Percentiles rank a stretch among this genome's conserved stretches.
These are phyloP conservation scores for Alcedo quadribrachys DNA, from an alignment of 2,797 vertebrate species.

Conservation along the genomic window DNA sequence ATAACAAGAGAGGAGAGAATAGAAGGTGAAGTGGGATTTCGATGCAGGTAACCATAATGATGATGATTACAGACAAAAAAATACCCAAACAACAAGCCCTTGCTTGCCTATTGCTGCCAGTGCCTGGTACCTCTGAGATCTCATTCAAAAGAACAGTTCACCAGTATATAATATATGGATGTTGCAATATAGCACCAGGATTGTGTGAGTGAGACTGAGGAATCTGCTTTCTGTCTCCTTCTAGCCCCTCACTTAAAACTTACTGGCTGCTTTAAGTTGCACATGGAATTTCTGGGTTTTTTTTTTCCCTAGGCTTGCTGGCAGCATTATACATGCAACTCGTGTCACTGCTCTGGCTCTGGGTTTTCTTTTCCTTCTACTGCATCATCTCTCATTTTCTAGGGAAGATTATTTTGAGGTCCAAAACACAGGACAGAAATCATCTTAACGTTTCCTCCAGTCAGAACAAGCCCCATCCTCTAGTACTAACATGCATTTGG, in stretches of 20 bases:
- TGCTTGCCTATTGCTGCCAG: not conserved
- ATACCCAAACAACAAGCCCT: not conserved
- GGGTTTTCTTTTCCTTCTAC: conserved; percentile 17
- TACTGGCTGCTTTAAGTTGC: not conserved
- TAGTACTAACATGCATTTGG: not conserved
- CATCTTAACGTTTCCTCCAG: not conserved
- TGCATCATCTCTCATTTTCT: not conserved
- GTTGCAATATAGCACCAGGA: not conserved
- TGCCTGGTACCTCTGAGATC: not conserved
- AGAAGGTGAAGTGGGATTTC: not conserved
- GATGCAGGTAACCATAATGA: not conserved
- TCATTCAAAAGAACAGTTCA: not conserved
- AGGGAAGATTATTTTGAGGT: not conserved
- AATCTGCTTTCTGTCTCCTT: not conserved
- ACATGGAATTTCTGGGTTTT: not conserved
- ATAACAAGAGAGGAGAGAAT: not conserved
- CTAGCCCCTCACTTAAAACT: not conserved
- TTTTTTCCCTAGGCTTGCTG: not conserved
- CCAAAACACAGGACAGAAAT: conserved; percentile 7
- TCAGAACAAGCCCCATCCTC: not conserved
- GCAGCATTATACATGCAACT: conserved; percentile 42
- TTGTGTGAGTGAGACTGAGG: not conserved
- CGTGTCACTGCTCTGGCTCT: not conserved
- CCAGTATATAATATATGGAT: not conserved
- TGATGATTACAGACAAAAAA: not conserved